Evolutionary conservation across 2,888 invertebrate genomes (phyloP).

Genomic region (Phyllotreta cruciferae): DNA sequence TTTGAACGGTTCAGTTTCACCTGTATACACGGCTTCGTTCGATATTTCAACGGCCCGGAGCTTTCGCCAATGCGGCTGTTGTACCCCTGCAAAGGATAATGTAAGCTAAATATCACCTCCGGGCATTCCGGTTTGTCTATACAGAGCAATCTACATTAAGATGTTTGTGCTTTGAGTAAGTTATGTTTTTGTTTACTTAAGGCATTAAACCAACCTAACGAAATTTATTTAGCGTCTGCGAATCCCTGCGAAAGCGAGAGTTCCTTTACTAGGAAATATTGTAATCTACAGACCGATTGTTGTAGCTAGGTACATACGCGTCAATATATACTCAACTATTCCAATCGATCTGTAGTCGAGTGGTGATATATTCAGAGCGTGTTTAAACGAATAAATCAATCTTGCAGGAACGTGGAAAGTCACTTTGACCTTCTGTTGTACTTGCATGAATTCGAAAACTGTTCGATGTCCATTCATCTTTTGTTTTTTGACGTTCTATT

Average conservation of each 20-base stretch:
- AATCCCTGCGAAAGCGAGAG: neutral
- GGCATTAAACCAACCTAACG: no score
- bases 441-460: constrained; percentile 21
- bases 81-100: no score
- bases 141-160: no score
- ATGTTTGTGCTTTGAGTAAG: no score
- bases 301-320: neutral
- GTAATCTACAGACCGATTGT: neutral
- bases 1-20: no score
- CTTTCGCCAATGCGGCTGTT: no score
- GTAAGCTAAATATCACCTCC: no score
- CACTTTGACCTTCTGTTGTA: constrained; percentile 22
- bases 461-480: constrained; percentile 25
- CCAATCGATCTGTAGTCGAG: constrained; percentile 1
- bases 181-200: no score
- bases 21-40: no score
- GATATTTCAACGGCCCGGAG: no score
- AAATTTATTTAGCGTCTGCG: no score
- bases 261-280: neutral
- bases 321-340: neutral
- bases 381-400: constrained; percentile 6
- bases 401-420: constrained; percentile 16
- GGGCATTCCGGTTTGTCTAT: no score
- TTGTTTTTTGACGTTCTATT: constrained; percentile 30
- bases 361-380: constrained; percentile 20